Percentiles rank a stretch among this genome's conserved stretches.
phyloP scores from a whole-genome alignment of 37 sponge, comb jelly and placozoan genomes.

The Beroe ovata region DNA sequence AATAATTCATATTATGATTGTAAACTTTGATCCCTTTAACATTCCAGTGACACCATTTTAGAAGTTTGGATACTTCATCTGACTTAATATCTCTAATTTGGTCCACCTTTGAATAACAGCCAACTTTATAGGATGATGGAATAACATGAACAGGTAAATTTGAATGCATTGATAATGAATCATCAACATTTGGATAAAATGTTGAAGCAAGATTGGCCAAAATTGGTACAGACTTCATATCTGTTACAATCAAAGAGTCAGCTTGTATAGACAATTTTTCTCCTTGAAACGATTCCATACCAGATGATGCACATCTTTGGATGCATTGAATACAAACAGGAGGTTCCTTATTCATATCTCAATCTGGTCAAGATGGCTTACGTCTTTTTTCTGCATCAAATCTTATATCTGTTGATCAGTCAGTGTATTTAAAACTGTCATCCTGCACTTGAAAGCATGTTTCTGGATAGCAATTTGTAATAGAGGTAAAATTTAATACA shows the following conservation, averaged over 20 bases:
- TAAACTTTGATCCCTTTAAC: not conserved
- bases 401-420: too few species aligned
- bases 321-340: conserved; percentile 30
- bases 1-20: not conserved
- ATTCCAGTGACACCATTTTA: conserved; percentile 43
- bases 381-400: too few species aligned
- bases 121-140: conserved; percentile 63
- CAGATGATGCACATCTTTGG: not conserved
- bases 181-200: not conserved
- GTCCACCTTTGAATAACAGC: not conserved
- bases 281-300: not conserved
- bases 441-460: too few species aligned
- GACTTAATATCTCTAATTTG: not conserved
- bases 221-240: conserved; percentile 47
- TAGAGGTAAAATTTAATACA: too few species aligned
- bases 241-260: conserved; percentile 33
- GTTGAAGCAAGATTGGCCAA: conserved; percentile 13
- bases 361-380: too few species aligned
- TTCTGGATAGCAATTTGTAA: too few species aligned
- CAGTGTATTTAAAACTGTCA: too few species aligned
- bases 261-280: not conserved
- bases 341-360: not conserved
- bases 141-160: conserved; percentile 8
- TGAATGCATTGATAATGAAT: not conserved
- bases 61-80: not conserved